Base-by-base conservation (phyloP, 2,113 vertebrate genomes). In the Elephantulus edwardii region DNA sequence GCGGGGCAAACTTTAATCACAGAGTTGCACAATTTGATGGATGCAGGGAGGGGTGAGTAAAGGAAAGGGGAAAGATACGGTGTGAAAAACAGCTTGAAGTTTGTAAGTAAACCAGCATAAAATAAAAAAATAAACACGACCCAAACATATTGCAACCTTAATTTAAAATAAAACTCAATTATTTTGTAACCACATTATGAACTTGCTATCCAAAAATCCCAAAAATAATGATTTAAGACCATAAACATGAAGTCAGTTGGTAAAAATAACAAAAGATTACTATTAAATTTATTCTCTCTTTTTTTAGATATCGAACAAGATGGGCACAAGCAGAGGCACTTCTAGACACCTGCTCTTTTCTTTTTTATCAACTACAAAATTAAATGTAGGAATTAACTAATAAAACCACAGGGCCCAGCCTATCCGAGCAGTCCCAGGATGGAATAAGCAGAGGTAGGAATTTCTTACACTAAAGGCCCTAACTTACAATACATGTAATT, bases 121-220 rank as follows among this genome's bases (percentile, higher is more conserved):
- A n/a, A n/a, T n/a, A n/a, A n/a, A n/a, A n/a, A n/a, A n/a, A n/a
- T n/a, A n/a, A n/a, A n/a, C n/a, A n/a, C n/a, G n/a, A n/a, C n/a
- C n/a, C n/a, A n/a, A n/a, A n/a, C n/a, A n/a, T n/a, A n/a, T n/a
- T n/a, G n/a, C 13, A 77, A 85, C n/a, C 24, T 30, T 30, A 60
- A 60, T 33, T n/a, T 91, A 94, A 89, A 91, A 90, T 81, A 22
- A 90, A 90, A 95, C 58, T 10, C 35, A 91, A 0, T 80, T 17
- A 87, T 91, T 89, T 30, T 87, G 16, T 52, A 77, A 94, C 78
- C 26, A 83, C 33, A 78, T 9, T 58, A 60, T 70, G 71, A 79
- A 78, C 38, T 74, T 44, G 44, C 70, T 6, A 72, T 35, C 60
- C 28, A 28, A 86, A 95, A 95, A n/a, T 46, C 44, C 44, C 64